Percentiles rank a stretch among this genome's conserved stretches.
Evolutionary conservation across 2,113 vertebrate species (phyloP).

Genomic region (Amblyopsis rosae): DNA sequence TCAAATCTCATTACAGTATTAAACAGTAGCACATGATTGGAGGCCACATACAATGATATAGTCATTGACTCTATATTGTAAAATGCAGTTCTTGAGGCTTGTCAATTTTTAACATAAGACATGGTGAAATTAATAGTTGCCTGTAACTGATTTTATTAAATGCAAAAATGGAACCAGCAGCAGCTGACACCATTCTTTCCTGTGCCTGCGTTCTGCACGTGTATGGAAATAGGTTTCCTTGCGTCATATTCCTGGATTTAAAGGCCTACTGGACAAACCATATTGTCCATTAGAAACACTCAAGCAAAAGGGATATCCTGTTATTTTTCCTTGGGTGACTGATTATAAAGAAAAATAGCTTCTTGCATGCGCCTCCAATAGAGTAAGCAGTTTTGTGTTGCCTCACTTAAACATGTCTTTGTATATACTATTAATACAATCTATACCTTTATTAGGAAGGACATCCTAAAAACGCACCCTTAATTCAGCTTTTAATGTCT

Average conservation of each 20-base stretch:
- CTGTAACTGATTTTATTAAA: not conserved
- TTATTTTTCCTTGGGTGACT: slow-evolving; percentile 2
- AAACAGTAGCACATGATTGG: not conserved
- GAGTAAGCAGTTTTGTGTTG: slow-evolving; percentile 46
- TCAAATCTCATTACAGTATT: slow-evolving; percentile 17
- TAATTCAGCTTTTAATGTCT: slow-evolving; percentile 18
- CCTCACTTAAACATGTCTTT: slow-evolving; percentile 50
- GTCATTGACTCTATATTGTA: no score
- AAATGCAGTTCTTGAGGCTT: no score
- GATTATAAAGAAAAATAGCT: slow-evolving; percentile 22
- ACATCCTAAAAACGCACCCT: slow-evolving; percentile 16
- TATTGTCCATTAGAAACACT: slow-evolving; percentile 11
- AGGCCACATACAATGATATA: no score
- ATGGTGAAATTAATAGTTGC: not conserved
- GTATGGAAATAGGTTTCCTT: not conserved
- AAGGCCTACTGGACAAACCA: not conserved
- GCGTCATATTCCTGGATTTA: not conserved
- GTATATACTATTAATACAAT: slow-evolving; percentile 48
- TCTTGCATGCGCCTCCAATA: slow-evolving; percentile 70
- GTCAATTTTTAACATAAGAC: not conserved
- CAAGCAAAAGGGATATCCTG: not conserved
- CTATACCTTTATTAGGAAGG: slow-evolving; percentile 9
- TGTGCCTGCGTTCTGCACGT: no score
- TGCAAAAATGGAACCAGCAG: slow-evolving; percentile 9
- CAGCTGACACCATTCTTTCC: not conserved